Base-by-base conservation (phyloP, 2,113 vertebrate genomes). In the Rhodinocichla rosea region DNA sequence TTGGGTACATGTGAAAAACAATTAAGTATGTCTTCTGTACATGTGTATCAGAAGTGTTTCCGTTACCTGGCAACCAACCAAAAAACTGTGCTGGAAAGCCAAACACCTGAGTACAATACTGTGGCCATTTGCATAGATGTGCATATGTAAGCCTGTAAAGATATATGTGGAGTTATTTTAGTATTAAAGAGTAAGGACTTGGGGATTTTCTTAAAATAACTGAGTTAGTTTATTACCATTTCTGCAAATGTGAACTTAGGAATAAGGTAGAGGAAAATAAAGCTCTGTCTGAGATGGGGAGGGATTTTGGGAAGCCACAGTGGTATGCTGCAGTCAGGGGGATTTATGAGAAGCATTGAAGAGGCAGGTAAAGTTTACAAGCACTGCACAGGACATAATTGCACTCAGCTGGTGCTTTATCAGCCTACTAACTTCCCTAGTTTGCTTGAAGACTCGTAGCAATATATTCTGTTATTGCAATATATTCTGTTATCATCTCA, bases 31-130 rank as follows among this genome's bases (percentile, higher is more conserved):
- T 92, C 84, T 92, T 73, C 73, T 74, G 80, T 87, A 77, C 87
- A 69, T 86, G 89, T 91, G 76, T 91, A 90, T 62, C 52, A 53
- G 70, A 92, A 92, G 57, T 84, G 52, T 76, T 73, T 39, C 33
- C 32, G 97, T 98, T 97, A 90, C 97, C 70, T 91, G 95, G 97
- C 87, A 97, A 97, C 97, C 53, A 40, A 56, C 8, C 1, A 30
- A 91, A 91, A 93, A 92, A 77, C 56, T 47, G 17, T 20, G 30
- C 67, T 83, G 85, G 65, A 79, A 87, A 91, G 53, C 63, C 55
- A 67, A 84, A 83, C 84, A 82, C 76, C 92, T 92, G 84, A 96
- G 42, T 92, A 73, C 56, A 83, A 52, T 28, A 30, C 59, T 33
- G 9, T 80, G 35, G 60, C 22, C 3, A 49, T 80, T 89, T 83